Percentiles rank a stretch among this genome's conserved stretches.
Evolutionary conservation across 1,140 invertebrate genomes (phyloP).

Genomic region (Leptonema lineaticorne): DNA sequence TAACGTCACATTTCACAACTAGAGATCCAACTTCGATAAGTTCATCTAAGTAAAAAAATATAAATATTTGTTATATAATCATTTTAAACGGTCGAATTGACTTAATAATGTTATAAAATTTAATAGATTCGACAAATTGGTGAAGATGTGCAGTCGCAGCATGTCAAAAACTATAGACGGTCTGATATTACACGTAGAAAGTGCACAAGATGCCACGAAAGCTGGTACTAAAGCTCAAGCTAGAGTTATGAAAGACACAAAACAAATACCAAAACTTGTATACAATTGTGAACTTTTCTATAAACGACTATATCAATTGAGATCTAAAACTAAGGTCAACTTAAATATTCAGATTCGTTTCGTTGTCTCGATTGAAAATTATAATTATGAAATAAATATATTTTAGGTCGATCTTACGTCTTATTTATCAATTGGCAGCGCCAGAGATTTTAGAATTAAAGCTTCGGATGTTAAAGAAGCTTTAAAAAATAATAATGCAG

Average conservation of each 20-base stretch:
- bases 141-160: conserved; percentile 55
- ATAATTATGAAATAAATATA: too few relatives aligned
- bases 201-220: conserved; percentile 45
- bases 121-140: conserved; percentile 56
- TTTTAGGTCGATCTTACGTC: conserved; percentile 52
- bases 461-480: conserved; percentile 48
- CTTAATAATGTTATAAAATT: conserved; percentile 6
- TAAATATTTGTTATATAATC: neutral
- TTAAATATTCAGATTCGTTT: neutral
- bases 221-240: conserved; percentile 41
- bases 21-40: too few relatives aligned
- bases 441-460: conserved; percentile 56
- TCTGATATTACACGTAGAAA: conserved; percentile 54
- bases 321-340: conserved; percentile 53
- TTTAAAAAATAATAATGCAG: conserved; percentile 36
- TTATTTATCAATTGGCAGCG: conserved; percentile 53
- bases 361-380: too few relatives aligned
- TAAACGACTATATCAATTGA: conserved; percentile 54
- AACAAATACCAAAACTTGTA: conserved; percentile 56
- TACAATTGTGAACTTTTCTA: conserved; percentile 59
- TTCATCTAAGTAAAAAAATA: too few relatives aligned
- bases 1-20: conserved; percentile 17
- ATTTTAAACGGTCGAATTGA: neutral
- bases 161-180: conserved; percentile 54
- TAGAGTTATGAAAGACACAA: conserved; percentile 58